Evolutionary conservation across 2,797 vertebrate genomes (phyloP), one percentile per base, ranked within the genome.

Genomic region (Acridotheres tristis): DNA sequence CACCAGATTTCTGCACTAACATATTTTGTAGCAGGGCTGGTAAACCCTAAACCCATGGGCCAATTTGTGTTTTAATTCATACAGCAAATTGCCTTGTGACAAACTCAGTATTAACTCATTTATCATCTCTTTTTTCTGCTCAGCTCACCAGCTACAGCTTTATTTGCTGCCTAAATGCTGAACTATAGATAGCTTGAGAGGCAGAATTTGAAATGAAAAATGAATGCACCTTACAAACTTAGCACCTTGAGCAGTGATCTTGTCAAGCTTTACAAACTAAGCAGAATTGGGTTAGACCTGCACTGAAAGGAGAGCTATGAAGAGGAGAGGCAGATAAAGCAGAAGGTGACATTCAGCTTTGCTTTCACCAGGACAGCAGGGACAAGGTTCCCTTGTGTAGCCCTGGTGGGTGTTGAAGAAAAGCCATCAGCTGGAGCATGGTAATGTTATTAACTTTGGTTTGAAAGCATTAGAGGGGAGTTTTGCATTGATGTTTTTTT

Each of bases 11-110:
- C 88, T 87, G 18, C 59, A 48, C 25, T 75, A 86, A 57, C 12
- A 11, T 76, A 84, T 76, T 93, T 84, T 92, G 85, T 59, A 90
- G 69, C 53, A 65, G 55, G 88, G 57, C 53, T 93, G 74, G 77
- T 82, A 93, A 94, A 82, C 87, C 48, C 83, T 63, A 95, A 96
- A 87, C 77, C 42, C 59, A 45, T 30, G 73, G 89, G 82, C 58
- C 82, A 93, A 86, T 89, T 95, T 93, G 79, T 76, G 80, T 86
- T 96, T 91, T 96, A 94, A 96, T 96, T 96, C 95, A 94, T 69
- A 76, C 43, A 92, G 92, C 69, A 96, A 95, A 94, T 86, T 76
- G 93, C 85, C 85, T 89, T 82, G 77, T 84, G 89, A 93, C 88
- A 96, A 92, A 89, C 85, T 94, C 73, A 25, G 32, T 90, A 94